Percentiles rank a stretch among this genome's conserved stretches.
Conservation (phyloP, 2,888 invertebrate species). For the Acanthosepion pharaonis region DNA sequence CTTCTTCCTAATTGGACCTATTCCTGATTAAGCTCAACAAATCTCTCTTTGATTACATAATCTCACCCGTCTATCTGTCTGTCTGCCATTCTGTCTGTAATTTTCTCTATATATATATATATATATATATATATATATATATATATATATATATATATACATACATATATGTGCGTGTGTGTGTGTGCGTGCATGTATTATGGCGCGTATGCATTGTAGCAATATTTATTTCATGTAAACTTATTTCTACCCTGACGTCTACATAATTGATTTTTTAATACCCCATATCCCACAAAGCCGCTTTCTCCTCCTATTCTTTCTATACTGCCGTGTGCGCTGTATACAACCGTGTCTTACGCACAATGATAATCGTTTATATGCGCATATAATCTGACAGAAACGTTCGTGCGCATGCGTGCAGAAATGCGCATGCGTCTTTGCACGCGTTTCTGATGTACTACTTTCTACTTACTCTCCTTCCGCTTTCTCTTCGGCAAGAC, state of each 20-base stretch:
- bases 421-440: neutral
- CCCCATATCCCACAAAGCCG: neutral
- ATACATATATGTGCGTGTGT: too few relatives aligned
- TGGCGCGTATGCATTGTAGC: too few relatives aligned
- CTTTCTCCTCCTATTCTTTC: neutral
- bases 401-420: neutral
- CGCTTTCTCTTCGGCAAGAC: neutral
- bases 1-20: too few relatives aligned
- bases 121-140: too few relatives aligned
- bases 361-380: neutral
- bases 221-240: too few relatives aligned
- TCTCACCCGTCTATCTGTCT: too few relatives aligned
- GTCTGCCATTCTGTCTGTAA: too few relatives aligned
- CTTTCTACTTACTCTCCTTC: neutral
- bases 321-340: neutral
- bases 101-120: too few relatives aligned
- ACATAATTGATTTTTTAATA: neutral
- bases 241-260: neutral
- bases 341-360: neutral
- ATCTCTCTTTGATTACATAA: too few relatives aligned
- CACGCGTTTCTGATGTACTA: neutral
- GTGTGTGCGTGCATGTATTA: too few relatives aligned
- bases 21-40: too few relatives aligned
- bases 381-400: neutral
- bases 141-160: too few relatives aligned